These are phyloP conservation scores for Okapia johnstoni DNA, from an alignment of 2,113 vertebrate genomes.

Conservation along the genomic window DNA sequence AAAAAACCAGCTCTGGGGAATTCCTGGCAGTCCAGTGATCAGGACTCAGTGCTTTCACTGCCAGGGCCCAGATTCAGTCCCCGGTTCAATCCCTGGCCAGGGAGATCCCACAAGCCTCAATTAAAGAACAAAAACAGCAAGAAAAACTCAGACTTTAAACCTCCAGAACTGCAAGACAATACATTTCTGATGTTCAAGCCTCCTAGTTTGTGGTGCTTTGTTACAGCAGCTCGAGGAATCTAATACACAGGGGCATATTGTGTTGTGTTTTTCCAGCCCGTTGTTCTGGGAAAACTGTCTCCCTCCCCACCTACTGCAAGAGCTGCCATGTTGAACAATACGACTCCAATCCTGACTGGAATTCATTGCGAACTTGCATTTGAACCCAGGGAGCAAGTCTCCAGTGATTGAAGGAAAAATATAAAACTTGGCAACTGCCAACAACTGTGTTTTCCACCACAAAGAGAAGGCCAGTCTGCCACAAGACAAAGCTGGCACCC, in stretches of 20 bases:
- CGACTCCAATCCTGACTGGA: neutral
- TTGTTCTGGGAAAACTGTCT: neutral
- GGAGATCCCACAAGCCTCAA: neutral
- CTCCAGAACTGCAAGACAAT: neutral
- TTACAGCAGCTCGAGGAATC: neutral
- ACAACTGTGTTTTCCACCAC: neutral
- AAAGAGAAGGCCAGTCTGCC: neutral
- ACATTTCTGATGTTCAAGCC: neutral
- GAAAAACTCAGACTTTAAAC: neutral
- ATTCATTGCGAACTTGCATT: neutral
- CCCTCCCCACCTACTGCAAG: neutral
- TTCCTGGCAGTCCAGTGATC: neutral
- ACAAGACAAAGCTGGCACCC: neutral
- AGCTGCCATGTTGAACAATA: neutral
- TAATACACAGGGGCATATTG: neutral
- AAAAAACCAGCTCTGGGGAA: neutral
- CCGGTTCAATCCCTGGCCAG: neutral
- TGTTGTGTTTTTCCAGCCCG: neutral
- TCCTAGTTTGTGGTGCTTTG: neutral
- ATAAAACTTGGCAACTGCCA: neutral
- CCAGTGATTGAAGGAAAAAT: neutral
- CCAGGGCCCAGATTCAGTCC: neutral
- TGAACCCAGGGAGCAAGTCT: neutral
- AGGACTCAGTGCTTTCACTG: accelerated
- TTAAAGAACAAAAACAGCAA: neutral